Percentiles rank a stretch among this genome's conserved stretches.
These are phyloP conservation scores for Mixornis gularis DNA, from an alignment of 2,113 vertebrate species.

Conservation along the genomic window DNA sequence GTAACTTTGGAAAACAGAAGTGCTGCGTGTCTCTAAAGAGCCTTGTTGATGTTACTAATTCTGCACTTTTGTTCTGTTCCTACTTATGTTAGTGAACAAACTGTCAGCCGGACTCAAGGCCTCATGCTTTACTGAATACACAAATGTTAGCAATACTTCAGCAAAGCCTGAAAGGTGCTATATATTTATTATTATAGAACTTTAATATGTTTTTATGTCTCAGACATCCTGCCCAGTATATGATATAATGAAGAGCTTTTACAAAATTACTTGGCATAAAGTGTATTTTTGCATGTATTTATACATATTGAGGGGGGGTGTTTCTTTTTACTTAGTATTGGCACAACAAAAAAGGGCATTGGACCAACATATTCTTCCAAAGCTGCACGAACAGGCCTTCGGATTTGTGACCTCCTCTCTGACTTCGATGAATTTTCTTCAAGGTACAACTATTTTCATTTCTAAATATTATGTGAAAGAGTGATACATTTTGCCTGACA, in stretches of 20 bases:
- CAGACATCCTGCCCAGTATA: neutral
- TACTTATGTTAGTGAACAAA: neutral
- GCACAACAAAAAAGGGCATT: slow-evolving; percentile 96
- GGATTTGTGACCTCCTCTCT: slow-evolving; percentile 91
- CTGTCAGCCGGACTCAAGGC: neutral
- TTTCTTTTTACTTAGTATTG: slow-evolving; percentile 77
- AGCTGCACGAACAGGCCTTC: slow-evolving; percentile 90
- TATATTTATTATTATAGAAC: neutral
- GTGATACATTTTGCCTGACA: neutral
- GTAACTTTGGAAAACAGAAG: neutral
- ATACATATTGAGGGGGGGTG: neutral
- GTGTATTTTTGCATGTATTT: neutral
- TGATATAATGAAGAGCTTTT: neutral
- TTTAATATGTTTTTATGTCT: neutral
- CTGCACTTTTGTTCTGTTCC: neutral
- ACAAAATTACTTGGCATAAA: neutral
- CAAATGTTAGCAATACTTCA: neutral
- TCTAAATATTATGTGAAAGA: neutral
- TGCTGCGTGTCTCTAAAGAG: neutral
- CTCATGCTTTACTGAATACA: neutral
- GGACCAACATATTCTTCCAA: slow-evolving; percentile 96
- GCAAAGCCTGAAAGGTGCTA: neutral
- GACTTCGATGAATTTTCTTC: slow-evolving; percentile 92
- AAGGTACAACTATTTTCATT: slow-evolving; percentile 69
- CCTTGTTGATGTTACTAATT: neutral